A percentile compares a stretch with the other conserved stretches of the same genome.
Evolutionary conservation across 1,140 invertebrate species (phyloP).

Genomic region (Leptinotarsa defecta): DNA sequence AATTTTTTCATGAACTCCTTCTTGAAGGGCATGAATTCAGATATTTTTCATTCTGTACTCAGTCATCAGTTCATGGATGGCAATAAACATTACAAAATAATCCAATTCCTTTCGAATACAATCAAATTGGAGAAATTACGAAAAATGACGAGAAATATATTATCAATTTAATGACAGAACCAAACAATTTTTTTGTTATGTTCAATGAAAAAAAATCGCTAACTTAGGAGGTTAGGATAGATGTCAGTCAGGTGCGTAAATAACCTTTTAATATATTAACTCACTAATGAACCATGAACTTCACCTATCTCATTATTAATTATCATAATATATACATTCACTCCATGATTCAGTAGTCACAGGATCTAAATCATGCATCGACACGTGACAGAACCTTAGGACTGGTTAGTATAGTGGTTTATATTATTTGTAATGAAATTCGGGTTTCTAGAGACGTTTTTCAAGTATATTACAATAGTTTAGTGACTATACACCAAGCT

Average conservation of each 20-base stretch:
- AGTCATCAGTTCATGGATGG: too few relatives aligned
- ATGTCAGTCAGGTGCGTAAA: background rate
- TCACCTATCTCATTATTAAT: background rate
- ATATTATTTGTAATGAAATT: constrained; percentile 50
- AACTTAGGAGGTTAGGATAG: background rate
- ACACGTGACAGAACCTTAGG: background rate
- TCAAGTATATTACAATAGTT: constrained; percentile 49
- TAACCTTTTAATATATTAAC: background rate
- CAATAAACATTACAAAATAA: too few relatives aligned
- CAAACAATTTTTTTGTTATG: too few relatives aligned
- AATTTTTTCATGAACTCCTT: too few relatives aligned
- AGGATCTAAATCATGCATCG: background rate
- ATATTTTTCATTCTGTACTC: too few relatives aligned
- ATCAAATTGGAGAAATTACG: too few relatives aligned
- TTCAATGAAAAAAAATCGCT: too few relatives aligned
- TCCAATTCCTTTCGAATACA: too few relatives aligned
- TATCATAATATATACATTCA: background rate
- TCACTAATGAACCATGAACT: background rate
- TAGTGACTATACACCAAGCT: constrained; percentile 48
- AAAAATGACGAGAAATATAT: too few relatives aligned
- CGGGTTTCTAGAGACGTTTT: constrained; percentile 56
- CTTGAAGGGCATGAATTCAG: too few relatives aligned
- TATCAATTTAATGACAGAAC: too few relatives aligned
- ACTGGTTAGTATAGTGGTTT: constrained; percentile 21
- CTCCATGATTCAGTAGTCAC: background rate